These are phyloP conservation scores for zebrafish (Danio rerio) DNA, from an alignment of 2,113 vertebrate species.

Conservation along the genomic window DNA sequence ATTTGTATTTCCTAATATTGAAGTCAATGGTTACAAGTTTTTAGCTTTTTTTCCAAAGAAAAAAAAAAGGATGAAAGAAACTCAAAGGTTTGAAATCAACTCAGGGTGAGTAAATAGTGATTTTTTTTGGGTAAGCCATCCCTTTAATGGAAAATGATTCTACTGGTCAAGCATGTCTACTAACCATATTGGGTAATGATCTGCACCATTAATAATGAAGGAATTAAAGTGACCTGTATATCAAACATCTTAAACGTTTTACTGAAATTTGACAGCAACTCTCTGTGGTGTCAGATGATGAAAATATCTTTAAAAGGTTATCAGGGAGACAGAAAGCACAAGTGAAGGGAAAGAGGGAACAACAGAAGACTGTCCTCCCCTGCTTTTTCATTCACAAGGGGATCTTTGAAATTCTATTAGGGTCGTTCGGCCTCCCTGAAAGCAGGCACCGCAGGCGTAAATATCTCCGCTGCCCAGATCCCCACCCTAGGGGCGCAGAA, in stretches of 20 bases:
- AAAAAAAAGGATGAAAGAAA: too few species aligned
- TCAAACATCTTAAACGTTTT: background rate
- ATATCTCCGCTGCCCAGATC: conserved; percentile 57
- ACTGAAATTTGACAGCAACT: conserved; percentile 4
- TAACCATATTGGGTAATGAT: background rate
- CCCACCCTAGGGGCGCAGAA: conserved; percentile 51
- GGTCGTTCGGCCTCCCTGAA: conserved; percentile 41
- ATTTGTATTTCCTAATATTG: too few species aligned
- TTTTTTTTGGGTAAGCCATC: too few species aligned
- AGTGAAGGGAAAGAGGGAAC: conserved; percentile 34
- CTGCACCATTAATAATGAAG: background rate
- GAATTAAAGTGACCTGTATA: background rate
- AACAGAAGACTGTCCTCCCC: conserved; percentile 36
- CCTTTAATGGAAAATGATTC: too few species aligned
- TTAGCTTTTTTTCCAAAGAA: too few species aligned
- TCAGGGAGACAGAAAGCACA: conserved; percentile 34
- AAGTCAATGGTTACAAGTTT: too few species aligned
- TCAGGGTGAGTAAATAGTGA: too few species aligned
- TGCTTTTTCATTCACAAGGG: conserved; percentile 23
- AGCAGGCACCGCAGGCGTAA: conserved; percentile 50
- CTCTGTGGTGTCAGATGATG: background rate
- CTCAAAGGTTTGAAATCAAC: too few species aligned
- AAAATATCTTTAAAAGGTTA: conserved; percentile 49
- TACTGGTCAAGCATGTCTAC: background rate
- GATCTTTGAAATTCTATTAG: conserved; percentile 56